Evolutionary conservation across 2,888 invertebrate species (phyloP).

Genomic region (Sinohyriopsis cumingii): DNA sequence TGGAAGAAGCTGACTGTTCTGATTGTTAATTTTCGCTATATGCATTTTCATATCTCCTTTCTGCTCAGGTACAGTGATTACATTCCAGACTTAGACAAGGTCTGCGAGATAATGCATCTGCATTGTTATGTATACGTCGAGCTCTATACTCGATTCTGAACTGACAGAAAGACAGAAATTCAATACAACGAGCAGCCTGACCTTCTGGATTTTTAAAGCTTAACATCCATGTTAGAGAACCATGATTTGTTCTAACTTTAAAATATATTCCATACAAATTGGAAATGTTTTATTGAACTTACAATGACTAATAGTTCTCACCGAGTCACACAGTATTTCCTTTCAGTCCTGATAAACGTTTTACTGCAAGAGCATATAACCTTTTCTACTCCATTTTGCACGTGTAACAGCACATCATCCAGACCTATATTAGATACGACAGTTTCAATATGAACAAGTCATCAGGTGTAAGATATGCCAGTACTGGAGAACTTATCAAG

Average conservation of each 20-base stretch:
- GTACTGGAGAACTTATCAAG: conserved; percentile 8
- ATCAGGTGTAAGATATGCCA: conserved; percentile 11
- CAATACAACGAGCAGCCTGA: conserved; percentile 28
- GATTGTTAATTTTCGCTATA: conserved; percentile 9
- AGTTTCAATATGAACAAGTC: conserved; percentile 13
- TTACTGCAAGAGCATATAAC: conserved; percentile 23
- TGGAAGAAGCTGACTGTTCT: conserved; percentile 10
- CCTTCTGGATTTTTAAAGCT: conserved; percentile 25
- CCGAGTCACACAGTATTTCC: conserved; percentile 21
- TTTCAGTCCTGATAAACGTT: conserved; percentile 17
- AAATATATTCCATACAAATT: conserved; percentile 18
- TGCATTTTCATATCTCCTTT: conserved; percentile 20
- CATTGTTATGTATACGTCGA: no score
- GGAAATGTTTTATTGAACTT: conserved; percentile 5
- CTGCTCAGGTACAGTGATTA: conserved; percentile 17
- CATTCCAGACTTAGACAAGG: not conserved
- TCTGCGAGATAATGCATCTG: no score
- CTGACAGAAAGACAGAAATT: conserved; percentile 15
- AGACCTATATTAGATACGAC: conserved; percentile 17
- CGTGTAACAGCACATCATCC: not conserved
- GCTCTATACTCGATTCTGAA: no score
- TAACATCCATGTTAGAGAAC: conserved; percentile 20
- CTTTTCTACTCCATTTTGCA: conserved; percentile 13
- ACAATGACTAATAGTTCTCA: conserved; percentile 22
- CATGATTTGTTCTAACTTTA: conserved; percentile 2